Base-by-base conservation (phyloP, 1,140 invertebrate species). In the Mycetomoellerius zeteki region DNA sequence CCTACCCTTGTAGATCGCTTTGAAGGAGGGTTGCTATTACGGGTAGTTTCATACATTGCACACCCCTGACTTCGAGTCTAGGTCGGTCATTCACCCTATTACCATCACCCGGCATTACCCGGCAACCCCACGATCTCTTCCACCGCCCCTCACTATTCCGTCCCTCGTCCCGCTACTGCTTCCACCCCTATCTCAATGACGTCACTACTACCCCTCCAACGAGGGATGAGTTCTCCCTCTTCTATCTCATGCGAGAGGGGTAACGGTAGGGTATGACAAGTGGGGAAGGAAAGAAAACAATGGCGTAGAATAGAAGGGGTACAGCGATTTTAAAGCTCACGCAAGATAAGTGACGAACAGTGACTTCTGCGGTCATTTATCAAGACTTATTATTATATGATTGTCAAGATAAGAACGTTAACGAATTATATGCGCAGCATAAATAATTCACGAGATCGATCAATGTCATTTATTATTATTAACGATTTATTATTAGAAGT, bases 41-140 rank as follows among this genome's bases (percentile, higher is more conserved):
- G 92, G 92, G 87, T 92, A 90, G 90, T 93, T 94, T 95, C 90
- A 92, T 92, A 92, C 91, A 92, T 93, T 93, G 94, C 94, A 94
- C 94, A 95, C 94, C 94, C 94, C 94, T 95, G 94, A 95, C 92
- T 94, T 90, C 91, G 94, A 95, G 95, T 95, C 95, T 95, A 95
- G 95, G 95, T 95, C 95, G 95, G 95, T 95, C 95, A 92, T 95
- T 95, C 94, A 95, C 92, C 95, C 88, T 92, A 88, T 88, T 87
- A 90, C 88, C 92, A 89, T 91, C 90, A 91, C 86, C 88, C 86
- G 76, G 76, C 90, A 67, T 89, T 91, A 87, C 88, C 88, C 78
- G 82, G 87, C 91, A 91, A 78, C 87, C 86, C 67, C 43, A n/a
- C 72, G 10, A 77, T 76, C 86, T 76, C 87, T 75, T 62, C 89